These are phyloP conservation scores for Thyatira batis DNA, from an alignment of 2,888 invertebrate species.

Conservation along the genomic window DNA sequence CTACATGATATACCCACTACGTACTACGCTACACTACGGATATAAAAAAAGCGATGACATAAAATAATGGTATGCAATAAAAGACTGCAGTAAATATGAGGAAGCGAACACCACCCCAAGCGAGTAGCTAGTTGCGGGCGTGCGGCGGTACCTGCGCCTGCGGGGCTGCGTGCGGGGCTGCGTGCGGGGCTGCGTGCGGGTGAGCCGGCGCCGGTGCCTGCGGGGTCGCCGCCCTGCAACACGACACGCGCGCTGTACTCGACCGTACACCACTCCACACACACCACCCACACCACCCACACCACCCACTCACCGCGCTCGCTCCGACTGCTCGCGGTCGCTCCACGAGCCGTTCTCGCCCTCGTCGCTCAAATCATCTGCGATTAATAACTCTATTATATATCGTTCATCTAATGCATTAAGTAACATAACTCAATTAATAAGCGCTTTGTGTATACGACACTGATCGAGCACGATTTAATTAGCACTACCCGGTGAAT, in stretches of 20 bases:
- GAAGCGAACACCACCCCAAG: neutral
- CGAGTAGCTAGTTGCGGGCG: neutral
- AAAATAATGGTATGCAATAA: neutral
- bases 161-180: slow-evolving; percentile 8
- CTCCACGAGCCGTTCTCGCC: slow-evolving; percentile 46
- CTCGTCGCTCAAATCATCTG: slow-evolving; percentile 57
- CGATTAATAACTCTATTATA: slow-evolving; percentile 1
- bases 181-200: slow-evolving; percentile 82
- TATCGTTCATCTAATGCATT: no score
- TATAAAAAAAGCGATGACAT: neutral
- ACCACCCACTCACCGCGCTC: slow-evolving; percentile 12
- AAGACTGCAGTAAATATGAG: neutral
- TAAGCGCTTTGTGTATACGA: no score
- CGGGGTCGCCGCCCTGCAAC: slow-evolving; percentile 8
- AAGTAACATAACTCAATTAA: no score
- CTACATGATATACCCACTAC: neutral
- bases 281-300: slow-evolving; percentile 14
- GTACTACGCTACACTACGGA: neutral
- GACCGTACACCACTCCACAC: slow-evolving; percentile 14
- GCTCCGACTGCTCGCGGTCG: slow-evolving; percentile 22
- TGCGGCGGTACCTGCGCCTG: slow-evolving; percentile 10
- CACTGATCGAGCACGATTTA: no score
- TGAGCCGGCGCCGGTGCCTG: slow-evolving; percentile 47
- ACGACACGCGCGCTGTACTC: slow-evolving; percentile 20
- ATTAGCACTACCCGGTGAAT: no score